These are phyloP conservation scores for Polyommatus iphigenia DNA, from an alignment of 2,888 invertebrate genomes.

Conservation along the genomic window DNA sequence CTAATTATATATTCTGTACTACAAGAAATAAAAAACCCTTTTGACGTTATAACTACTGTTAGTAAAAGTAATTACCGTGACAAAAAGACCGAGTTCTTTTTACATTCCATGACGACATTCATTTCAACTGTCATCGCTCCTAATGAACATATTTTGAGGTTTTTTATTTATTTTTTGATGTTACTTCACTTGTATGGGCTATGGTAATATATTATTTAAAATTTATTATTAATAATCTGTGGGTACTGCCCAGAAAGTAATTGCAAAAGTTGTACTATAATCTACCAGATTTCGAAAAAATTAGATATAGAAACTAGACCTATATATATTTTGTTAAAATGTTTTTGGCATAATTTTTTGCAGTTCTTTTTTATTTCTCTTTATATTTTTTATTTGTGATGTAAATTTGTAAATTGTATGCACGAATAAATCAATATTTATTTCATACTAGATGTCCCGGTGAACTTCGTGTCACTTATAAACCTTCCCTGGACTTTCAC, in stretches of 20 bases:
- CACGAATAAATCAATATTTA: too few species aligned
- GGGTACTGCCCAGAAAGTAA: not conserved
- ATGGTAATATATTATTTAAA: not conserved
- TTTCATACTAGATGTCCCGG: too few species aligned
- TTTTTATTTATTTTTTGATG: constrained; percentile 52
- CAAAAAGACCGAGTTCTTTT: constrained; percentile 20
- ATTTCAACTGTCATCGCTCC: constrained; percentile 57
- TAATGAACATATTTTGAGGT: constrained; percentile 50
- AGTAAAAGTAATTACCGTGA: not conserved
- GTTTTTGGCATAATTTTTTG: too few species aligned
- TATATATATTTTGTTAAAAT: too few species aligned
- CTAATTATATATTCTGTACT: too few species aligned
- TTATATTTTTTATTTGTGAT: too few species aligned
- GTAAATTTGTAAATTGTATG: too few species aligned
- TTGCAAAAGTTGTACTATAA: not conserved
- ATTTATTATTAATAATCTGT: not conserved
- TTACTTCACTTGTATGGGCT: not conserved
- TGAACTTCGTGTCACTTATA: too few species aligned
- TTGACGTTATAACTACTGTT: constrained; percentile 49
- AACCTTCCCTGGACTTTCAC: too few species aligned
- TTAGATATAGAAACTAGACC: too few species aligned
- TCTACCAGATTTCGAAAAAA: too few species aligned
- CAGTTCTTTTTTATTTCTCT: too few species aligned
- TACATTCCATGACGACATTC: constrained; percentile 60
- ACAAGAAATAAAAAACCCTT: constrained; percentile 32